Evolutionary conservation across 2,888 invertebrate species (phyloP), one percentile per base, ranked within the genome.

Genomic region (Entomobrya multifasciata): DNA sequence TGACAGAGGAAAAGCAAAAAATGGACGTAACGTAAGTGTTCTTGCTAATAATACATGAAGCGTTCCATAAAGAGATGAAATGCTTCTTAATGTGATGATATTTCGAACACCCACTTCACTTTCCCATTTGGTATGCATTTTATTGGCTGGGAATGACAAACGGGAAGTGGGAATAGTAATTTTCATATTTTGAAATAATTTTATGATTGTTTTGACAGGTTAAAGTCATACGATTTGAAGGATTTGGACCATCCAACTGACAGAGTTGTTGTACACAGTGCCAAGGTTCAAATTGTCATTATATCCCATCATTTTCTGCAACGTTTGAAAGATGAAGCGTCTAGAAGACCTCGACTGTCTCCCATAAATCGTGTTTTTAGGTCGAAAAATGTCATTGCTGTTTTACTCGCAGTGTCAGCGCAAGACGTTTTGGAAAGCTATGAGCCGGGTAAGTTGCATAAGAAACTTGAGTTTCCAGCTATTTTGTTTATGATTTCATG

Each of bases 201-300:
- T 62, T 55, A 65, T 76, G 30, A n/a, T 15, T 84, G 77, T 86
- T 84, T 84, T 76, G 65, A 52, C 80, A 90, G 91, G 27, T 70
- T 90, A 36, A 89, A 90, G 78, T 87, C 90, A 1, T 90, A 89
- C 78, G 90, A 91, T 78, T 72, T 90, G 76, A 88, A 86, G 72
- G 90, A 91, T 67, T 86, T 91, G 78, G 90, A 90, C 22, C 88
- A 88, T 76, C 87, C 89, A 11, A 86, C 84, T 0, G 87, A 88
- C 13, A 88, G 88, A 30, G 88, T 89, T 1, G 90, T 90, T 72
- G 89, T 90, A 13, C 91, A 91, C 65, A 76, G 88, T 76, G 89
- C 90, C 36, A 91, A 90, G 87, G 90, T 90, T 78, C 91, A 91
- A 85, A 90, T 91, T 30, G 88, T 91, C 49, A 90, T 91, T 22